Base-by-base conservation (phyloP, 2,888 invertebrate genomes). In the Parnassius smintheus region DNA sequence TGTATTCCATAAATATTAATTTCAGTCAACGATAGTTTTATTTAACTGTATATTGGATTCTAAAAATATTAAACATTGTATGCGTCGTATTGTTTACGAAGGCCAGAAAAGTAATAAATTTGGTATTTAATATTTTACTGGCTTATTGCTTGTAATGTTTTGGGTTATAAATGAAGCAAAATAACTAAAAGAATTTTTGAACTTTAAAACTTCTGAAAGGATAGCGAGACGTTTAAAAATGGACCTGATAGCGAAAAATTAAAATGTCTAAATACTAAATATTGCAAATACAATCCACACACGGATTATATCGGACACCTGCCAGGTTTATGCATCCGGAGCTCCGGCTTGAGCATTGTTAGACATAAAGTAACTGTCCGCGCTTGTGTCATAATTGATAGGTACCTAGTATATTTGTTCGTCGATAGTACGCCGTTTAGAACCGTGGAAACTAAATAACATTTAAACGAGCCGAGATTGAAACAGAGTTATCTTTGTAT, bases 241-340 rank as follows among this genome's bases (percentile, higher is more conserved):
- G 4, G 56, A 56, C 54, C 59, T 56, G 55, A 64, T 65, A 65
- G 61, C 61, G 66, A 62, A 66, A 65, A 63, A 57, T 62, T 65
- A 70, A 59, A 65, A 68, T 66, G 62, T 66, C 64, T 46, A 66
- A 65, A 65, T 50, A 46, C 46, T 46, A 46, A 71, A 71, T 69
- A 74, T 53, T 53, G 64, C 49, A 22, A 62, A 49, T 44, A 48
- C 18, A 18, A 18, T 18, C 18, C 18, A 12, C 42, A 25, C 46
- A 50, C 50, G 63, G 52, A 64, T 59, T 59, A 48, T 59, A 54
- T 54, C 44, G 56, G 59, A 65, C 73, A 71, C 68, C 71, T 72
- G 71, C 67, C 66, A 65, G 68, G 51, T 72, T 72, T 72, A 73
- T 73, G 69, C 68, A 69, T 75, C 70, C 72, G 66, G 59, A 66